phyloP scores from a whole-genome alignment of 2,888 invertebrate genomes.

The Stegana nigrithorax region DNA sequence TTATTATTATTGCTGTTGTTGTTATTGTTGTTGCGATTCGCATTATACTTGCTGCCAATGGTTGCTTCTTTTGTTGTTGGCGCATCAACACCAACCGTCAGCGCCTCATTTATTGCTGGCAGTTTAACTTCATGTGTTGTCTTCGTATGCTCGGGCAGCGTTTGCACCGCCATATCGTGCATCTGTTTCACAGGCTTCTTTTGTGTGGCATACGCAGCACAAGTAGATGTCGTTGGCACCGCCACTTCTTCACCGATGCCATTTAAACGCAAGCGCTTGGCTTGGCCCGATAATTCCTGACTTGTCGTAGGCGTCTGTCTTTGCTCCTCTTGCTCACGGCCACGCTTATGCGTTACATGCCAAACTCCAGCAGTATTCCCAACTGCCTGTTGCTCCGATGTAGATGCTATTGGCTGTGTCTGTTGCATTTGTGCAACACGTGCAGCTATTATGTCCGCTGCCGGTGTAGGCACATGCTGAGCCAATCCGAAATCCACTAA shows the following conservation, averaged over 20 bases:
- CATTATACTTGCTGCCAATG: conserved; percentile 52
- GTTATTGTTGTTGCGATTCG: conserved; percentile 54
- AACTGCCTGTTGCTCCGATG: not conserved
- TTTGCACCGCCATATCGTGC: conserved; percentile 46
- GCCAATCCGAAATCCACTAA: conserved; percentile 92
- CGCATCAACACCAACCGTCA: conserved; percentile 18
- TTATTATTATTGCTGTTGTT: conserved; percentile 45
- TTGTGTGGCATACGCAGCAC: conserved; percentile 17
- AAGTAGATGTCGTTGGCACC: conserved; percentile 1
- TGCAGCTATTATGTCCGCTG: conserved; percentile 3
- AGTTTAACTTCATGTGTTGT: conserved; percentile 2
- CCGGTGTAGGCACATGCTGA: conserved; percentile 70
- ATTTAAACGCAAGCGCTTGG: not conserved
- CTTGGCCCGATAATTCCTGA: conserved; percentile 15
- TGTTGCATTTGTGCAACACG: not conserved
- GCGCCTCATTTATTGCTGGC: conserved; percentile 21
- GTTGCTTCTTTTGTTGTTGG: not conserved
- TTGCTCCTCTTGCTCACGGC: no score
- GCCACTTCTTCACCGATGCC: conserved; percentile 18
- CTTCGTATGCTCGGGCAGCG: conserved; percentile 16
- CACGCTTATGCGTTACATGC: no score
- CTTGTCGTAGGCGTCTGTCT: not conserved
- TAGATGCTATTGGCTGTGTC: not conserved
- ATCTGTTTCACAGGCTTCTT: conserved; percentile 67
- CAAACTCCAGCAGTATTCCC: not conserved